Percentiles rank a stretch among this genome's conserved stretches.
Conservation (phyloP, 2,888 invertebrate species). For the Epinotia nisella region DNA sequence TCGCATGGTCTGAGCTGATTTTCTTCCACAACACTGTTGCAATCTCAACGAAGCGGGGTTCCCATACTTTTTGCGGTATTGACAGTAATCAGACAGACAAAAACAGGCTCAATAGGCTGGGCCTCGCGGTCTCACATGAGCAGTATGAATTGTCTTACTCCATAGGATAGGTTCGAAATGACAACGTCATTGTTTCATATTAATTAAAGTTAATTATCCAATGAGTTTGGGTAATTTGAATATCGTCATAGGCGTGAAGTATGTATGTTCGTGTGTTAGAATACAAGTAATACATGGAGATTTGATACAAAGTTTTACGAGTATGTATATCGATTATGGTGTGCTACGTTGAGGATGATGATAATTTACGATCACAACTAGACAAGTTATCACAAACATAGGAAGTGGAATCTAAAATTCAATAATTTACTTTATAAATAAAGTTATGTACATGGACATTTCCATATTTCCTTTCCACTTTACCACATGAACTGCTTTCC, state of each 20-base stretch:
- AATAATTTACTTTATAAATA: too few relatives aligned
- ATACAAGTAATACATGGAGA: not conserved
- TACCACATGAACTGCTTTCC: too few relatives aligned
- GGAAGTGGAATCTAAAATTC: too few relatives aligned
- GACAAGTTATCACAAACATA: too few relatives aligned
- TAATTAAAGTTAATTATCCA: conserved; percentile 22
- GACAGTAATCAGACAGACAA: conserved; percentile 56
- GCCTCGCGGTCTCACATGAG: conserved; percentile 18
- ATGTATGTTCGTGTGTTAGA: not conserved
- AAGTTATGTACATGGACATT: too few relatives aligned
- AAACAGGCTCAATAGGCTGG: conserved; percentile 58
- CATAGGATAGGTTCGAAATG: conserved; percentile 39
- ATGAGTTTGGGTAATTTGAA: conserved; percentile 13
- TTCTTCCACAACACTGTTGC: conserved; percentile 35
- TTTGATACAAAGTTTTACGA: too few relatives aligned
- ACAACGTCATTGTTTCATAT: conserved; percentile 28
- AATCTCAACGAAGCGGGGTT: conserved; percentile 50
- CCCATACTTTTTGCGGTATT: conserved; percentile 63
- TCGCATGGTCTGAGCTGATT: not conserved
- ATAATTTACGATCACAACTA: too few relatives aligned
- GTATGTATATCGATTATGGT: too few relatives aligned
- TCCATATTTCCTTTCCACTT: too few relatives aligned
- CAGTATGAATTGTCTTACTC: conserved; percentile 37
- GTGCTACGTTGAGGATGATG: too few relatives aligned
- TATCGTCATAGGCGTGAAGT: conserved; percentile 2